Percentiles rank a stretch among this genome's conserved stretches.
Conservation (phyloP, 53 echinoderm and acorn worm species). For the Actinopyga echinites region DNA sequence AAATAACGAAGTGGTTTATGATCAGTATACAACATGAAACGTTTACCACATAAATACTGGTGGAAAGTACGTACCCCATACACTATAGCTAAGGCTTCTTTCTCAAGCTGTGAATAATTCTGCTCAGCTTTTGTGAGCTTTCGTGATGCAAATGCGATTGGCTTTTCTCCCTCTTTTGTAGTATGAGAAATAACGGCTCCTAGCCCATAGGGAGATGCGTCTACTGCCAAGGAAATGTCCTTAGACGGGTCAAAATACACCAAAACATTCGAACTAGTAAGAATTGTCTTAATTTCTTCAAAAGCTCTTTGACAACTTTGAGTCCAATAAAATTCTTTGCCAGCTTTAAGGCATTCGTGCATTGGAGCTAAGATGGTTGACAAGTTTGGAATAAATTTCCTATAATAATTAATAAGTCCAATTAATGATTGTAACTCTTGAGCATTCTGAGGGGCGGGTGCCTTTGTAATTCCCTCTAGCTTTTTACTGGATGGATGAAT, state of each 20-base stretch:
- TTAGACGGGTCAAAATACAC: conserved; percentile 12
- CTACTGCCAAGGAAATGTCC: not conserved
- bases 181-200: conserved; percentile 3
- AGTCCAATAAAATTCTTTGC: not conserved
- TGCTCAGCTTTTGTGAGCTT: too few species aligned
- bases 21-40: conserved; percentile 8
- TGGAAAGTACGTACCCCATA: conserved; percentile 49
- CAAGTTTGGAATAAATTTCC: too few species aligned
- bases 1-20: conserved; percentile 33
- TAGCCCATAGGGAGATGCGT: conserved; percentile 17
- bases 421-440: too few species aligned
- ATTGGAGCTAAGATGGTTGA: too few species aligned
- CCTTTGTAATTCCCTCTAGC: too few species aligned
- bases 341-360: too few species aligned
- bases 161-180: conserved; percentile 12
- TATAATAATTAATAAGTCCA: too few species aligned
- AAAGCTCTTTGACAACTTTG: not conserved
- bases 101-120: conserved; percentile 42
- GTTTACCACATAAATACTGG: conserved; percentile 43
- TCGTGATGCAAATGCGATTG: conserved; percentile 18
- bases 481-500: too few species aligned
- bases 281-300: not conserved
- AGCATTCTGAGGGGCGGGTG: too few species aligned
- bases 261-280: not conserved
- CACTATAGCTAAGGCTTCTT: conserved; percentile 41